Base-by-base conservation (phyloP, 2,888 invertebrate species). In the Brassicogethes aeneus region DNA sequence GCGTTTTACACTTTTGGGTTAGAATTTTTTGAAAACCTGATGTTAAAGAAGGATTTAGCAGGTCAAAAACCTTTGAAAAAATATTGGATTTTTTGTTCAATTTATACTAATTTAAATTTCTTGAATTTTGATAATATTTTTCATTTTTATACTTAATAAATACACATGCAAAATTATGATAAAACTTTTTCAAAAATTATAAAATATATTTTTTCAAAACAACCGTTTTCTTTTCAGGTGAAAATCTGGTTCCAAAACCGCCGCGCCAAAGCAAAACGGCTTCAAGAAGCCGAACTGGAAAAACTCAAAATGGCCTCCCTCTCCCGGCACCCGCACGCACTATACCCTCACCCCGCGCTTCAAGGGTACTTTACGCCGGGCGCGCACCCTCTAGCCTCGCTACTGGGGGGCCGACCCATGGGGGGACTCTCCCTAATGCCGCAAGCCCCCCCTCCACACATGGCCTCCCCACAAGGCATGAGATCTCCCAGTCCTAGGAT, bases 261-360 rank as follows among this genome's bases (percentile, higher is more conserved):
- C n/a, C 78, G 90, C 35, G 96, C 96, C 51, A 97, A 96, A 71
- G 92, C 92, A 64, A 96, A 96, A 74, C 82, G 96, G 16, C 80
- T 97, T 15, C 95, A 95, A 69, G 97, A 97, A 70, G 95, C 96
- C 44, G 96, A 96, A 74, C 80, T 95, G 44, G 96, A 97, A 70
- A 95, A 95, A 71, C 75, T 95, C 62, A 87, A 95, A 71, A 86
- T 87, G 86, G 79, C 77, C 36, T 78, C 78, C 54, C 71, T 79
- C 53, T 70, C 75, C 36, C 73, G 78, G 36, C 78, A 78, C 60
- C 75, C 74, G 48, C 78, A 77, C 64, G 72, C 73, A 51, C 72
- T 77, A 54, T 75, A 77, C 48, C 78, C 77, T 54, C 70, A 70
- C 59, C 66, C 68, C n/a, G 77, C 76, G 12, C 66, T 77, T 54